Conservation (phyloP, 1,140 invertebrate genomes). For the Drosophila ficusphila region DNA sequence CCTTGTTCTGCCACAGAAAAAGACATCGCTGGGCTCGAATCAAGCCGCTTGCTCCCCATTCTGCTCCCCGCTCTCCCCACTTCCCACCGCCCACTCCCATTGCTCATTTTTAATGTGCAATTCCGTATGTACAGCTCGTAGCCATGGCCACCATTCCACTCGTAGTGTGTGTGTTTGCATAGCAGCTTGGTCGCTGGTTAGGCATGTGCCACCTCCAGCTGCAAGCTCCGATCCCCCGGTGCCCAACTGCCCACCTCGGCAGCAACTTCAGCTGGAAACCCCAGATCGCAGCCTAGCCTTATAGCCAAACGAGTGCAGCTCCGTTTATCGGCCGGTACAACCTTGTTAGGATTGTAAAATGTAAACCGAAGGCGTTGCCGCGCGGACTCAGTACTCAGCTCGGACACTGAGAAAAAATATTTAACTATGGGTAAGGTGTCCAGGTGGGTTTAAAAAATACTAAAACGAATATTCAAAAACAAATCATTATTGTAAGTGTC, state of each 20-base stretch:
- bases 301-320: slow-evolving; percentile 48
- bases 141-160: slow-evolving; percentile 32
- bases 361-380: slow-evolving; percentile 79
- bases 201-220: slow-evolving; percentile 70
- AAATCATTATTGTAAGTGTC: no score
- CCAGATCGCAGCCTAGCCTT: slow-evolving; percentile 10
- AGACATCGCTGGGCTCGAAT: slow-evolving; percentile 62
- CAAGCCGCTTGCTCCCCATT: slow-evolving; percentile 3
- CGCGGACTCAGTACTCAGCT: slow-evolving; percentile 22
- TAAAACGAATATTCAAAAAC: background rate
- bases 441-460: background rate
- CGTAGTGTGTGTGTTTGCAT: slow-evolving; percentile 65
- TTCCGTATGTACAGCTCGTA: slow-evolving; percentile 55
- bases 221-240: slow-evolving; percentile 4
- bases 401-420: slow-evolving; percentile 5
- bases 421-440: no score
- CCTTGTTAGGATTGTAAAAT: slow-evolving; percentile 82
- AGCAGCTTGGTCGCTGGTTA: slow-evolving; percentile 55
- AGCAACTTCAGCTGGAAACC: slow-evolving; percentile 13
- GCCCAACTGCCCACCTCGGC: slow-evolving; percentile 10
- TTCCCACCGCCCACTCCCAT: slow-evolving; percentile 44
- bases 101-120: slow-evolving; percentile 81
- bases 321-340: slow-evolving; percentile 72
- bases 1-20: slow-evolving; percentile 72
- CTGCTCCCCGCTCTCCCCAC: background rate